Evolutionary conservation across 2,888 invertebrate species (phyloP), one percentile per base, ranked within the genome.

Genomic region (Geotrupes spiniger): DNA sequence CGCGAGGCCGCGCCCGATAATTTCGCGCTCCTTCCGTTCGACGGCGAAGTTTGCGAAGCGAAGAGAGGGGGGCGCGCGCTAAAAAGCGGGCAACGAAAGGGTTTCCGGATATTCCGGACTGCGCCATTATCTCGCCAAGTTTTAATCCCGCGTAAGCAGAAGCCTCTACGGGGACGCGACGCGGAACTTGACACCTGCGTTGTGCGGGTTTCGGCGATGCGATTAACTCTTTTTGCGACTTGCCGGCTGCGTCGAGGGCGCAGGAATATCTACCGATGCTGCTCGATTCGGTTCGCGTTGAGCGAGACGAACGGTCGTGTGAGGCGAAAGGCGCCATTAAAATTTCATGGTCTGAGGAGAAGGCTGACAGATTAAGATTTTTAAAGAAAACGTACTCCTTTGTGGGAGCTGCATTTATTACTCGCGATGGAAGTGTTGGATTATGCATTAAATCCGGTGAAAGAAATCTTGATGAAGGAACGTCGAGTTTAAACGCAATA

Each of bases 151-250:
- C 38, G 26, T 36, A 38, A 43, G 46, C 37, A 27, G 41, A 36
- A 41, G 37, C 36, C 21, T 12, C 12, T 16, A 36, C 25, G 27
- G 16, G 40, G 31, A 43, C 36, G 36, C 12, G 36, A 21, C 41
- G 51, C 44, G 54, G 49, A 57, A 57, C 51, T 41, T 48, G 57
- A 57, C 57, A 57, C 57, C 52, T 54, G 51, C 45, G 43, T 41
- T 41, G 37, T 48, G 52, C 48, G 51, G 57, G 54, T 46, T 54
- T 54, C 57, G 42, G 41, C 51, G 54, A 57, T 54, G 54, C 52
- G 57, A 57, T 57, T 57, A 57, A 21, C 39, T 40, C 39, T 25
- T 31, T 39, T 40, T 40, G 33, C 39, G 29, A 40, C 33, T 40
- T 14, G 8, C 33, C 14, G 12, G 10, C 14, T 33, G 15, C n/a